A percentile compares a stretch with the other conserved stretches of the same genome.
phyloP scores from a whole-genome alignment of 2,888 invertebrate genomes.

The Conops quadrifasciatus region DNA sequence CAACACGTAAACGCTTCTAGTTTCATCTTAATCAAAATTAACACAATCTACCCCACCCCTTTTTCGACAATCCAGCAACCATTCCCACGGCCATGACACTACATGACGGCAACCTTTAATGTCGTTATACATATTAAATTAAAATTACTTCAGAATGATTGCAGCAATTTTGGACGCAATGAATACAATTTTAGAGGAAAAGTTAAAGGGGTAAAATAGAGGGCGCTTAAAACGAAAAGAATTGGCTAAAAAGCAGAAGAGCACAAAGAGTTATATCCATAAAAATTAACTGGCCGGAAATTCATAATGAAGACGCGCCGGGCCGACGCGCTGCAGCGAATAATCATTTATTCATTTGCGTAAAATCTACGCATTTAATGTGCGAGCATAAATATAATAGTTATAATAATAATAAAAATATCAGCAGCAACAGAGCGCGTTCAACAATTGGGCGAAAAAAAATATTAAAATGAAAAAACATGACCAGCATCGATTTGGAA shows the following conservation, averaged over 20 bases:
- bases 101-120: slow-evolving; percentile 12
- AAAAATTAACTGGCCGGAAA: slow-evolving; percentile 30
- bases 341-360: slow-evolving; percentile 19
- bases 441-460: too few relatives aligned
- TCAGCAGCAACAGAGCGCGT: too few relatives aligned
- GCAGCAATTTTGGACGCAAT: slow-evolving; percentile 33
- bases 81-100: neutral
- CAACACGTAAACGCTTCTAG: neutral
- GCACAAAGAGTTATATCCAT: neutral
- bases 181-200: slow-evolving; percentile 22
- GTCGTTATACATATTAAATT: neutral
- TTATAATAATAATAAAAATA: neutral
- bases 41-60: too few relatives aligned
- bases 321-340: neutral
- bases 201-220: neutral
- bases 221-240: neutral
- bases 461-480: too few relatives aligned
- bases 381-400: slow-evolving; percentile 9
- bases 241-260: neutral
- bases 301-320: slow-evolving; percentile 36
- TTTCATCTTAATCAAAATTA: too few relatives aligned
- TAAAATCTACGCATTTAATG: slow-evolving; percentile 32
- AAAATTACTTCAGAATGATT: slow-evolving; percentile 4
- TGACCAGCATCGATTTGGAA: too few relatives aligned
- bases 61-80: neutral